phyloP scores from a whole-genome alignment of 2,113 vertebrate species.

The Pampusana beccarii region DNA sequence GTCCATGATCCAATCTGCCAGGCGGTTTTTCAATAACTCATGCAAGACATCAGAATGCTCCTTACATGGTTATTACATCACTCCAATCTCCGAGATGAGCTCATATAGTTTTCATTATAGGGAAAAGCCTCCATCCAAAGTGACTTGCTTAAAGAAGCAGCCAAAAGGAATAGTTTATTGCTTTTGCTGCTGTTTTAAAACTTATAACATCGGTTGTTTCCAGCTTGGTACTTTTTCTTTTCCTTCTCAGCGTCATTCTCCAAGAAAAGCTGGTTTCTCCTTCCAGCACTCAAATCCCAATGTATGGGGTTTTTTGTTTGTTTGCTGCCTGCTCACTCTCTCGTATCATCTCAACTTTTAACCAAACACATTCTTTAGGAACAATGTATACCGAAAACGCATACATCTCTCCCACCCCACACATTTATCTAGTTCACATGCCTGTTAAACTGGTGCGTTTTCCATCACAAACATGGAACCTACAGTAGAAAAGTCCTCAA shows the following conservation, averaged over 20 bases:
- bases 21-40: background rate
- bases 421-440: background rate
- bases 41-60: constrained; percentile 7
- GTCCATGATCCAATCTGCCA: background rate
- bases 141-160: background rate
- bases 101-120: background rate
- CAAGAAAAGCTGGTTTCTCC: background rate
- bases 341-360: background rate
- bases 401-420: background rate
- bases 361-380: background rate
- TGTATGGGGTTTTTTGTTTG: background rate
- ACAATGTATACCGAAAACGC: background rate
- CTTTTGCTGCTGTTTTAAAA: background rate
- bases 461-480: background rate
- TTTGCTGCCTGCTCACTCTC: background rate
- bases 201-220: background rate
- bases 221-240: background rate
- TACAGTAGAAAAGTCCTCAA: background rate
- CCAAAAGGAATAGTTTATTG: constrained; percentile 1
- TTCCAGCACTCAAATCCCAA: background rate
- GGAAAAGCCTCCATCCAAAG: background rate
- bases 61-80: constrained; percentile 16
- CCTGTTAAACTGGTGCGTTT: background rate
- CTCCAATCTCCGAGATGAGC: background rate
- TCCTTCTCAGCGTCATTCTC: background rate